Percentiles rank a stretch among this genome's conserved stretches.
Evolutionary conservation across 2,113 vertebrate species (phyloP).

Genomic region (Etia nguti): DNA sequence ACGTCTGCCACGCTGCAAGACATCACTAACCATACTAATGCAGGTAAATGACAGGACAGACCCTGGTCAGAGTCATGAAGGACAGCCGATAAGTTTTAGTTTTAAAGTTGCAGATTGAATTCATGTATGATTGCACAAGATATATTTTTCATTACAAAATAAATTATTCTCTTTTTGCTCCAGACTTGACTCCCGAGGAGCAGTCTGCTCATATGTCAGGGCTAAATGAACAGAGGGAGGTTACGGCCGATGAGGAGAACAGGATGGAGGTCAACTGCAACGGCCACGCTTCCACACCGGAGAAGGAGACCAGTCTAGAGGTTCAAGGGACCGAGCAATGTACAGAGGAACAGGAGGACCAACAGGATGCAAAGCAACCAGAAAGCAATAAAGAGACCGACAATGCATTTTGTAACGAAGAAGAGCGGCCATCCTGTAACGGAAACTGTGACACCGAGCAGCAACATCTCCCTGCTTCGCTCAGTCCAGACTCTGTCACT

Average conservation of each 20-base stretch:
- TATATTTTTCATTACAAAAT: neutral
- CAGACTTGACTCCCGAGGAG: slow-evolving; percentile 26
- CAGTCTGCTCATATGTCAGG: slow-evolving; percentile 2
- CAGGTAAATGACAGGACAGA: slow-evolving; percentile 42
- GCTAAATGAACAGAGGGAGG: slow-evolving; percentile 21
- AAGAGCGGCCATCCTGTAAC: slow-evolving; percentile 12
- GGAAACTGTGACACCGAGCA: neutral
- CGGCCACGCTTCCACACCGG: slow-evolving; percentile 60
- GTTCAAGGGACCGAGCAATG: slow-evolving; percentile 63
- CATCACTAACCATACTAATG: slow-evolving; percentile 16
- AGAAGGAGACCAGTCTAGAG: slow-evolving; percentile 51
- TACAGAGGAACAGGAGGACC: slow-evolving; percentile 72
- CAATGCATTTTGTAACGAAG: neutral
- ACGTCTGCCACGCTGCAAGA: slow-evolving; percentile 55
- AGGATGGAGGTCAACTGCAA: slow-evolving; percentile 80
- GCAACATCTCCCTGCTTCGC: neutral
- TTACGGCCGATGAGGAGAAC: neutral
- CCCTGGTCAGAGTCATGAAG: neutral
- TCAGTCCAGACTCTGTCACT: slow-evolving; percentile 6
- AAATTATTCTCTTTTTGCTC: neutral
- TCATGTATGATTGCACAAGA: neutral
- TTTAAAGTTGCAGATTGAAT: neutral
- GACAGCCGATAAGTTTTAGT: neutral
- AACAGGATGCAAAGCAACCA: slow-evolving; percentile 77
- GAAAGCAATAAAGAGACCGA: neutral